Base-by-base conservation (phyloP, 2,888 invertebrate species). In the Stenoptilia bipunctidactyla region DNA sequence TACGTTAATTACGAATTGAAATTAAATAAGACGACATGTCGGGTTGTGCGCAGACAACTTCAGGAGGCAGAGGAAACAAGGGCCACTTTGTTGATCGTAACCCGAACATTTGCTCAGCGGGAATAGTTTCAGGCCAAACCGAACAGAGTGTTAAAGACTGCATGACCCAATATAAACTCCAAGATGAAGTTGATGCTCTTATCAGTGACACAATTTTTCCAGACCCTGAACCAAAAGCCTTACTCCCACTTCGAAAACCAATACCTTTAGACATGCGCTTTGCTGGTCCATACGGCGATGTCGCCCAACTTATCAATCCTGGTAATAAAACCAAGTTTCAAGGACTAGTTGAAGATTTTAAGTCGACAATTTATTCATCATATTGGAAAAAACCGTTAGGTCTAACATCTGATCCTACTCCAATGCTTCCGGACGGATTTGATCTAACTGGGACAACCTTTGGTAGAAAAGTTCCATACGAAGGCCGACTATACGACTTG, bases 111-210 rank as follows among this genome's bases (percentile, higher is more conserved):
- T 56, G 53, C 36, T 61, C 65, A 1, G 67, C 65, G 1, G 66
- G 68, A 0, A 1, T 50, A 15, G 48, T 51, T 2, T 50, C 50
- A 2, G 45, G 46, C 8, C 60, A 63, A 36, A 40, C 53, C 0
- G 41, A 47, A 1, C 13, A 42, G 5, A 13, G 27, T 0, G 48
- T 64, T 0, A 25, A 40, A 1, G 55, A 51, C 9, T 38, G 39
- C 37, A 41, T 67, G 1, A 40, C 50, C 20, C 49, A 53, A 34
- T 64, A 61, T 35, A 39, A 42, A 1, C 41, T 65, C 15, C 53
- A 63, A 50, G 65, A 68, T n/a, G 55, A 61, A 50, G 59, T 55
- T 0, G 56, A 63, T 38, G 56, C 61, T n/a, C 50, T 67, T 0
- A 37, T 64, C 6, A 38, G 42, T 36, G 66, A 69, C 46, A 44